These are phyloP conservation scores for Megatriorchis doriae DNA, from an alignment of 2,113 vertebrate genomes.

Conservation along the genomic window DNA sequence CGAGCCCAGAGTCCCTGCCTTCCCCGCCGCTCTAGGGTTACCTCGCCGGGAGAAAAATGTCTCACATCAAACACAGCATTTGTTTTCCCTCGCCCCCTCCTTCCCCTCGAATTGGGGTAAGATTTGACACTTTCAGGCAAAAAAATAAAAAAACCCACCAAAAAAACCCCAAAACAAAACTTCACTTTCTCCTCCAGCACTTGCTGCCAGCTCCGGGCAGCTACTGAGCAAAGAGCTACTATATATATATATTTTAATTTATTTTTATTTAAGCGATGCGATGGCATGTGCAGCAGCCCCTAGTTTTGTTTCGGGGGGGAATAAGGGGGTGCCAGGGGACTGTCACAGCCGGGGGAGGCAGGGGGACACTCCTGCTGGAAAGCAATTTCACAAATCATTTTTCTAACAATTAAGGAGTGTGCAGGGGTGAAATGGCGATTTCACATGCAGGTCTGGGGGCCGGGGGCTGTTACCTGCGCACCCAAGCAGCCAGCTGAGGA, in stretches of 20 bases:
- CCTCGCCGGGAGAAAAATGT: neutral
- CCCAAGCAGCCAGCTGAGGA: slow-evolving; percentile 55
- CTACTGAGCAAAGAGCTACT: neutral
- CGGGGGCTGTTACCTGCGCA: slow-evolving; percentile 76
- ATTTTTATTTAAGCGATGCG: neutral
- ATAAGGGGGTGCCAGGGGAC: neutral
- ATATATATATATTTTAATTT: neutral
- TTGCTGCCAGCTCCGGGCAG: neutral
- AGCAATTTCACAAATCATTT: slow-evolving; percentile 96
- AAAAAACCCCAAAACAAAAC: neutral
- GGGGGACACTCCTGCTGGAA: slow-evolving; percentile 77
- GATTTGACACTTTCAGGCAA: neutral
- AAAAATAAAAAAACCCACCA: neutral
- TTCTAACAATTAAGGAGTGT: slow-evolving; percentile 93
- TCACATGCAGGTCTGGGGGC: slow-evolving; percentile 81
- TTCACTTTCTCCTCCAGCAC: neutral
- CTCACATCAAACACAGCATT: neutral
- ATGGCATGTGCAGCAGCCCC: neutral
- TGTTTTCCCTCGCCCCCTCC: neutral
- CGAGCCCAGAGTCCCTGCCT: neutral
- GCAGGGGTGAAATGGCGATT: slow-evolving; percentile 94
- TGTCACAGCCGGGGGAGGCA: neutral
- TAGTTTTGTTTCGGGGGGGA: neutral
- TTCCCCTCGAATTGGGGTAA: neutral
- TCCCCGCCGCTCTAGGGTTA: neutral